Percentiles rank a stretch among this genome's conserved stretches.
These are phyloP conservation scores for Symphodus melops DNA, from an alignment of 2,113 vertebrate species.

Conservation along the genomic window DNA sequence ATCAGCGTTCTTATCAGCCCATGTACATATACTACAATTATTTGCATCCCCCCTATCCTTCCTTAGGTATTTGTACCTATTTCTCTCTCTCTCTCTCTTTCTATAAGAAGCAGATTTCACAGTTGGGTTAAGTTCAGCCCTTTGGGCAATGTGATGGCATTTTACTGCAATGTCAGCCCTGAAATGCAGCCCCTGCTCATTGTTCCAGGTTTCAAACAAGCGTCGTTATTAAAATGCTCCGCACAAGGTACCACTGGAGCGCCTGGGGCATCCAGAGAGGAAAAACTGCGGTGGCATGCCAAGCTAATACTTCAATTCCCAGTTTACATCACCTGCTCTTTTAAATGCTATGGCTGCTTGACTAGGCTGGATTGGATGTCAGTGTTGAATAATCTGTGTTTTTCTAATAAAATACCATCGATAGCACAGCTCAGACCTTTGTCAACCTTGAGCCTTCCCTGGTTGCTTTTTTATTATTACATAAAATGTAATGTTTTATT, in stretches of 20 bases:
- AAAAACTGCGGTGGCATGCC: slow-evolving; percentile 43
- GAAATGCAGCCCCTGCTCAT: slow-evolving; percentile 68
- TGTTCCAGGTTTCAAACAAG: slow-evolving; percentile 75
- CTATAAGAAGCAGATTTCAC: slow-evolving; percentile 64
- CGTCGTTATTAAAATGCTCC: slow-evolving; percentile 66
- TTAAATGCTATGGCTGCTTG: slow-evolving; percentile 27
- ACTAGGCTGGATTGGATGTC: slow-evolving; percentile 3
- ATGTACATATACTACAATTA: slow-evolving; percentile 7
- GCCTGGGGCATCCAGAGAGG: slow-evolving; percentile 52
- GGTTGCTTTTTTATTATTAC: neutral
- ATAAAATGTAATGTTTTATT: too few species aligned
- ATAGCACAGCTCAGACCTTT: slow-evolving; percentile 6
- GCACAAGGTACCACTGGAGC: slow-evolving; percentile 47
- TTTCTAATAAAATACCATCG: slow-evolving; percentile 7
- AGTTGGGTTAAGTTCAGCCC: slow-evolving; percentile 68
- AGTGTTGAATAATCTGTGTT: slow-evolving; percentile 26
- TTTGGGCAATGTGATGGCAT: slow-evolving; percentile 67
- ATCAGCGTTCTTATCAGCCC: neutral
- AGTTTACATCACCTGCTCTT: slow-evolving; percentile 43
- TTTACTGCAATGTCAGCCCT: slow-evolving; percentile 73
- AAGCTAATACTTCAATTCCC: slow-evolving; percentile 37
- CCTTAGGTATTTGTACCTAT: too few species aligned
- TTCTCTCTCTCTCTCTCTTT: slow-evolving; percentile 5
- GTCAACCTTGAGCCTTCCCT: neutral
- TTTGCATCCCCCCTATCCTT: neutral